Conservation (phyloP, 2,113 vertebrate genomes). For the Ceyx melanurus region DNA sequence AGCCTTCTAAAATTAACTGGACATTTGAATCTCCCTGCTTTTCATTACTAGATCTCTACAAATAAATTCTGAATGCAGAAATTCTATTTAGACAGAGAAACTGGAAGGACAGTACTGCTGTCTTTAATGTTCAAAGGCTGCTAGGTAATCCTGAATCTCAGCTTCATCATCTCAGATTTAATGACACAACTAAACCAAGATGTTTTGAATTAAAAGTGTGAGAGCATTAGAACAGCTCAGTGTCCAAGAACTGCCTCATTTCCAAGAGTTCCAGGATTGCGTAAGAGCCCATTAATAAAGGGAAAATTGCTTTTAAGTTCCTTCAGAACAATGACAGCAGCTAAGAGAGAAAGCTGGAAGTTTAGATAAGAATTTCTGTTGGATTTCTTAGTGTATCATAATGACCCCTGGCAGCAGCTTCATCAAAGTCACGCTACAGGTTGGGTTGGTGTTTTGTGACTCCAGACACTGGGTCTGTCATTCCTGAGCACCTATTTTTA, state of each 20-base stretch:
- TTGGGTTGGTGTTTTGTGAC: rapidly evolving
- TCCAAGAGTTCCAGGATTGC: not conserved
- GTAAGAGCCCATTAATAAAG: not conserved
- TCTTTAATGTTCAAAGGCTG: not conserved
- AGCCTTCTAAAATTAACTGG: not conserved
- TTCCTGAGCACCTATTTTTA: not conserved
- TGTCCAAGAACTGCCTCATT: not conserved
- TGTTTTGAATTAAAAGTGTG: not conserved
- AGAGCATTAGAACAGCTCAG: not conserved
- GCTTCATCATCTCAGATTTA: not conserved
- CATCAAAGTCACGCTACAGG: not conserved
- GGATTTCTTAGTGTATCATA: not conserved
- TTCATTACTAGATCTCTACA: not conserved
- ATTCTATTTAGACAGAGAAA: not conserved
- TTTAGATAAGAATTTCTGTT: not conserved
- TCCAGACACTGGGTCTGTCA: not conserved
- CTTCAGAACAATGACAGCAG: not conserved
- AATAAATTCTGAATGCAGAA: not conserved
- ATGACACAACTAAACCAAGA: not conserved
- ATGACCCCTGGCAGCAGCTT: not conserved
- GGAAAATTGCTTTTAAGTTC: not conserved
- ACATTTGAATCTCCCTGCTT: not conserved
- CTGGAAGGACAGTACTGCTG: not conserved
- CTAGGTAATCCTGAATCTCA: not conserved
- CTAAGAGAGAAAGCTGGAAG: not conserved